Conservation (phyloP, 2,797 vertebrate genomes). For the Crenuchus spilurus region DNA sequence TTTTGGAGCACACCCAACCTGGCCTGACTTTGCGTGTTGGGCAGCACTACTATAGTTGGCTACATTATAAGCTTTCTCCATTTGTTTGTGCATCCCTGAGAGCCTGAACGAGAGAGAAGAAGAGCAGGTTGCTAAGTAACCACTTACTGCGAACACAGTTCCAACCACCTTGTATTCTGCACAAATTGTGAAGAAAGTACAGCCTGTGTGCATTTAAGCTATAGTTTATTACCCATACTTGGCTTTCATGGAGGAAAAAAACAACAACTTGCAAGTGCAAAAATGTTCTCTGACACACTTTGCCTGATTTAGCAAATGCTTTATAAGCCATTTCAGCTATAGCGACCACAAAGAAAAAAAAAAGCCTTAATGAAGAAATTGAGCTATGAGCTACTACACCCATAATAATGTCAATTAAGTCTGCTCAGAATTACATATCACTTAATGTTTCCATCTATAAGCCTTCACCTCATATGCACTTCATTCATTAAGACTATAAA, state of each 20-base stretch:
- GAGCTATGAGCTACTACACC: neutral
- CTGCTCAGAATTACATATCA: conserved; percentile 56
- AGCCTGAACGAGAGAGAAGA: conserved; percentile 25
- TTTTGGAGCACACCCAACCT: conserved; percentile 27
- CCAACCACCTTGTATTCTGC: neutral
- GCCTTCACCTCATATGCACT: conserved; percentile 55
- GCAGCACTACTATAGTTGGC: conserved; percentile 28
- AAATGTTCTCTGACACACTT: neutral
- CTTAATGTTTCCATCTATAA: conserved; percentile 63
- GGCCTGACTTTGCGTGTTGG: conserved; percentile 22
- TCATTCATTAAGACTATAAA: conserved; percentile 26
- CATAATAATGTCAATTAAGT: conserved; percentile 19
- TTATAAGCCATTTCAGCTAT: neutral
- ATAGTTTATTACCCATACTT: conserved; percentile 35
- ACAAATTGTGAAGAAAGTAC: neutral
- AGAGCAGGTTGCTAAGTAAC: conserved; percentile 54
- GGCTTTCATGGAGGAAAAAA: conserved; percentile 8
- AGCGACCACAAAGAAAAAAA: neutral
- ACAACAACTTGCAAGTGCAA: neutral
- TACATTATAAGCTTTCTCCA: conserved; percentile 39
- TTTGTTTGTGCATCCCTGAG: conserved; percentile 46
- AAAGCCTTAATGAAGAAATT: conserved; percentile 5
- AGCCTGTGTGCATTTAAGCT: conserved; percentile 40
- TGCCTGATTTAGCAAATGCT: neutral
- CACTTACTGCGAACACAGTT: conserved; percentile 36